Conservation (phyloP, 1,140 invertebrate species). For the Hylyphantes graminicola region DNA sequence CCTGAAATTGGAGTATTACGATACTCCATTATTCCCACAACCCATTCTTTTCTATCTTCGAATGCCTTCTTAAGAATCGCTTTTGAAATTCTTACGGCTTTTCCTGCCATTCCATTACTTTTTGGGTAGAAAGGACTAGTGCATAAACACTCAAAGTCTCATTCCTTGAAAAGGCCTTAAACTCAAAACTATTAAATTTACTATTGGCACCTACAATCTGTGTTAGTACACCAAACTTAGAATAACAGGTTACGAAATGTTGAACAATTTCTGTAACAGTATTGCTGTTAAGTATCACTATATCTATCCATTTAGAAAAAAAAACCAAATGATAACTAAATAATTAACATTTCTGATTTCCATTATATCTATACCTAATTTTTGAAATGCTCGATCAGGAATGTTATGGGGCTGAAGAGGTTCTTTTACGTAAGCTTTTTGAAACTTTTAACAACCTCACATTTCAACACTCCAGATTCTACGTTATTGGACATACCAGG, state of each 20-base stretch:
- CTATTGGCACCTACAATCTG: neutral
- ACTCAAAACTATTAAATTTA: conserved; percentile 8
- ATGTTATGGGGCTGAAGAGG: too few relatives aligned
- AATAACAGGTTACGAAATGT: neutral
- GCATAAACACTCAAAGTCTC: conserved; percentile 12
- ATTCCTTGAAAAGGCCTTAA: conserved; percentile 1
- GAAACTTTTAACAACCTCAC: conserved; percentile 22
- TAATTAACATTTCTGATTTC: too few relatives aligned
- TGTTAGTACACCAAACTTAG: conserved; percentile 5
- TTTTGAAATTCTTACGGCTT: conserved; percentile 1
- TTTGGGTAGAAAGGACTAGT: neutral
- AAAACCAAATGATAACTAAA: neutral
- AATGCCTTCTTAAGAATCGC: conserved; percentile 9
- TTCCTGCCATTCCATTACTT: conserved; percentile 25
- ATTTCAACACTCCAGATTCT: neutral
- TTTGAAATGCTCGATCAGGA: too few relatives aligned
- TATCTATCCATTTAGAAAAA: conserved; percentile 27
- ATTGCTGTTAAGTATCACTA: neutral
- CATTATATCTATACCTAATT: too few relatives aligned
- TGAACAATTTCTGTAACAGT: neutral
- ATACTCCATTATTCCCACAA: conserved; percentile 32
- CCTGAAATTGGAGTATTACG: conserved; percentile 18
- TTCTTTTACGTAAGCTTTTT: neutral
- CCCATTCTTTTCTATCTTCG: too few relatives aligned
- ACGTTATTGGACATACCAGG: neutral